A percentile compares a stretch with the other conserved stretches of the same genome.
Evolutionary conservation across 2,797 vertebrate genomes (phyloP).

Genomic region (Hemitrygon akajei): DNA sequence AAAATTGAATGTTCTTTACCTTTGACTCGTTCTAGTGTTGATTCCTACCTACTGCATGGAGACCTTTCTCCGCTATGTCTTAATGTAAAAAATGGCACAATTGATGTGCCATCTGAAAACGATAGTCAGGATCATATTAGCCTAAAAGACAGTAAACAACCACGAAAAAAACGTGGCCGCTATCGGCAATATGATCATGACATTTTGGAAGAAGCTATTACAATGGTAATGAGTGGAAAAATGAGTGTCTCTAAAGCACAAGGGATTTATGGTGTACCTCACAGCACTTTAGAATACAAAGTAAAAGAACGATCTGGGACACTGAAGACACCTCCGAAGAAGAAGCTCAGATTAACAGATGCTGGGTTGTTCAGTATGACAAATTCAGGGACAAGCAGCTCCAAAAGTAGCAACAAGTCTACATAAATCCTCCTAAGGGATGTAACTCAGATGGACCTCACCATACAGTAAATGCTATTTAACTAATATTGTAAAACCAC

Average conservation of each 20-base stretch:
- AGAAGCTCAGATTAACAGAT: slow-evolving; percentile 83
- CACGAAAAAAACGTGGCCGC: slow-evolving; percentile 92
- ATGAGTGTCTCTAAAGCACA: slow-evolving; percentile 99
- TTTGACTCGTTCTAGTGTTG: slow-evolving; percentile 70
- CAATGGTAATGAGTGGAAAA: slow-evolving; percentile 93
- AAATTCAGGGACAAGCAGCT: slow-evolving; percentile 90
- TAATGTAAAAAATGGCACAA: slow-evolving; percentile 80
- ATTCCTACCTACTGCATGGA: slow-evolving; percentile 74
- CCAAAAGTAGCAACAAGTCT: slow-evolving; percentile 73
- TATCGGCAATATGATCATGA: slow-evolving; percentile 97
- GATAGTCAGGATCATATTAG: slow-evolving; percentile 63
- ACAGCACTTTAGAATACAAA: slow-evolving; percentile 99
- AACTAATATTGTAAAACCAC: slow-evolving; percentile 62
- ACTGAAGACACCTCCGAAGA: slow-evolving; percentile 95
- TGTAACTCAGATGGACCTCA: slow-evolving; percentile 34
- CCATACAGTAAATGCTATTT: slow-evolving; percentile 35
- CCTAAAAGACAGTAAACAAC: slow-evolving; percentile 80
- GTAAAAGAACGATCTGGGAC: slow-evolving; percentile 97
- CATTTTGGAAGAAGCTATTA: slow-evolving; percentile 95
- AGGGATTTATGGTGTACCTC: slow-evolving; percentile 94
- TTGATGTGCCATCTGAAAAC: slow-evolving; percentile 74
- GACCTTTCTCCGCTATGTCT: slow-evolving; percentile 80
- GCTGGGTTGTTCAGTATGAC: slow-evolving; percentile 72
- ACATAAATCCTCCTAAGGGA: slow-evolving; percentile 61
- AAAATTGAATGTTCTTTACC: slow-evolving; percentile 74